phyloP scores from a whole-genome alignment of 2,113 vertebrate genomes.

The Pteropus alecto region DNA sequence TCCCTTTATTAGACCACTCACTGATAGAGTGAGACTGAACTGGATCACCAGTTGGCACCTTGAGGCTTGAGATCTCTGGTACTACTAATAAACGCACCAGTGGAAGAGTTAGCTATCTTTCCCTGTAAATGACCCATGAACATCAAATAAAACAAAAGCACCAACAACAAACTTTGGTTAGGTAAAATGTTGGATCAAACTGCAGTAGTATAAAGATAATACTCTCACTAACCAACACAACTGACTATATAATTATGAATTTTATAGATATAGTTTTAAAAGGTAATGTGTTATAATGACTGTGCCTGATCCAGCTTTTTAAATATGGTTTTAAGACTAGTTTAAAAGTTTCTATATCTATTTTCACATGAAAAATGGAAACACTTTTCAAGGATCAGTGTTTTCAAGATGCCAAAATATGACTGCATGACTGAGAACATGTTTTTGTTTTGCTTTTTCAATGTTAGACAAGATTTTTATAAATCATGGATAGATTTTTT shows the following conservation, averaged over 20 bases:
- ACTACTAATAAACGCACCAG: neutral
- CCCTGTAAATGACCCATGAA: neutral
- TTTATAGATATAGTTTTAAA: neutral
- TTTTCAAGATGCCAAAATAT: neutral
- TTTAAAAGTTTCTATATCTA: neutral
- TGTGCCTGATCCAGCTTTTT: neutral
- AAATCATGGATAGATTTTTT: neutral
- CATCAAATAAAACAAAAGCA: neutral
- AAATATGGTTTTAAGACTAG: neutral
- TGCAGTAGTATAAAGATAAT: neutral
- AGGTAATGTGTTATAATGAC: neutral
- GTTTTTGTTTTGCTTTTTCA: neutral
- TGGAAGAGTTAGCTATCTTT: neutral
- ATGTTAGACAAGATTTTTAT: neutral
- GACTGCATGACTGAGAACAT: neutral
- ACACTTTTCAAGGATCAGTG: neutral
- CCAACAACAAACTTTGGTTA: neutral
- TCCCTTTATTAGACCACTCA: neutral
- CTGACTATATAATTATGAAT: neutral
- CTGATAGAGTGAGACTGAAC: neutral
- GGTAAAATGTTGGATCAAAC: neutral
- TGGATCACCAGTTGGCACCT: neutral
- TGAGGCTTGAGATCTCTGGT: neutral
- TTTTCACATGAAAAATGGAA: neutral
- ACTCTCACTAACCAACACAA: neutral